Percentiles rank a stretch among this genome's conserved stretches.
phyloP scores from a whole-genome alignment of 2,888 invertebrate species.

The Sminthurides aquaticus region DNA sequence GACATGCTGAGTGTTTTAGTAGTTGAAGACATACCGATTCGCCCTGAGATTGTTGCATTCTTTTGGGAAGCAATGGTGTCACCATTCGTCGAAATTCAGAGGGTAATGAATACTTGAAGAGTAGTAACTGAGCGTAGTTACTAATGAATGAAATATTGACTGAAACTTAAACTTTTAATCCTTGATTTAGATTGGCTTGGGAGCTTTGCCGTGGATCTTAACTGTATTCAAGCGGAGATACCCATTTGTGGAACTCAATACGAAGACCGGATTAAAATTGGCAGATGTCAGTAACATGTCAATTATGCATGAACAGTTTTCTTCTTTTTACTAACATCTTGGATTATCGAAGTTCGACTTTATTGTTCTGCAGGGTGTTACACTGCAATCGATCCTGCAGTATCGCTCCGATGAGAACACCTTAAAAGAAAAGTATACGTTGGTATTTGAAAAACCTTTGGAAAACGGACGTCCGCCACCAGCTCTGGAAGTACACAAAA shows the following conservation, averaged over 20 bases:
- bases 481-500: slow-evolving; percentile 38
- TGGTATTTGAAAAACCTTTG: slow-evolving; percentile 13
- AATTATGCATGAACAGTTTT: too few relatives aligned
- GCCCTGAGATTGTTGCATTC: slow-evolving; percentile 31
- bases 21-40: slow-evolving; percentile 34
- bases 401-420: slow-evolving; percentile 28
- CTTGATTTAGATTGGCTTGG: slow-evolving; percentile 33
- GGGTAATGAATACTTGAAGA: slow-evolving; percentile 25
- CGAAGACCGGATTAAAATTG: slow-evolving; percentile 32
- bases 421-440: slow-evolving; percentile 1
- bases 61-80: slow-evolving; percentile 38
- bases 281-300: slow-evolving; percentile 28
- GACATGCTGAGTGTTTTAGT: slow-evolving; percentile 41
- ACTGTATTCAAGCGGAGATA: slow-evolving; percentile 39
- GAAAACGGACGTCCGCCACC: background rate
- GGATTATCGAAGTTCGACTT: too few relatives aligned
- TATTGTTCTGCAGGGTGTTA: slow-evolving; percentile 39
- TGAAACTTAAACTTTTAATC: background rate
- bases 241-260: slow-evolving; percentile 27
- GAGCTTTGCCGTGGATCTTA: slow-evolving; percentile 36
- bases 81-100: slow-evolving; percentile 36
- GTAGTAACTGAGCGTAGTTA: background rate
- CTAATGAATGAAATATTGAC: background rate
- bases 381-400: slow-evolving; percentile 39
- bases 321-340: too few relatives aligned